Percentiles rank a stretch among this genome's conserved stretches.
These are phyloP conservation scores for Dolichoris vasculosae DNA, from an alignment of 1,140 invertebrate species.

Conservation along the genomic window DNA sequence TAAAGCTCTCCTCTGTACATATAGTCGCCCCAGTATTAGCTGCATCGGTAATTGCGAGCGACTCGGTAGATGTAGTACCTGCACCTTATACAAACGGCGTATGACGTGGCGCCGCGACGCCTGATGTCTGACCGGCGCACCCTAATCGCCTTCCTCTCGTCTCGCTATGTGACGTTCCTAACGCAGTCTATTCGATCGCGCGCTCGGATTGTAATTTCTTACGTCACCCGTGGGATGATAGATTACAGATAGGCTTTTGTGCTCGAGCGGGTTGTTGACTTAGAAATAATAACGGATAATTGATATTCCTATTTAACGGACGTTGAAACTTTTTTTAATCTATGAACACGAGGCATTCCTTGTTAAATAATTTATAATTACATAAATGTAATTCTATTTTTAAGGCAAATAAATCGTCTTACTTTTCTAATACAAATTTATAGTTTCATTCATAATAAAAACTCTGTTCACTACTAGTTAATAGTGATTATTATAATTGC, in stretches of 20 bases:
- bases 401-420: background rate
- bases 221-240: background rate
- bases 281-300: too few relatives aligned
- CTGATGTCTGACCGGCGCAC: background rate
- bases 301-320: too few relatives aligned
- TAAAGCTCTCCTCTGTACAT: background rate
- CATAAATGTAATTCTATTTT: background rate
- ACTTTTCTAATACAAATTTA: background rate
- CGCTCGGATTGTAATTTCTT: background rate
- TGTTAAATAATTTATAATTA: background rate
- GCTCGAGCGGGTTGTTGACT: too few relatives aligned
- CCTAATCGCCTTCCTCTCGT: background rate
- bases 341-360: too few relatives aligned
- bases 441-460: background rate
- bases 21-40: too few relatives aligned
- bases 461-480: background rate
- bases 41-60: conserved; percentile 35
- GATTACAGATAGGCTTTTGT: background rate
- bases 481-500: background rate
- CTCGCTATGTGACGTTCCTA: background rate
- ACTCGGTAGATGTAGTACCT: background rate
- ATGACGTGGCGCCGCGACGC: conserved; percentile 38
- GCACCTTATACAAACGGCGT: conserved; percentile 1
- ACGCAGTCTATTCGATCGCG: background rate
- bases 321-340: too few relatives aligned